A percentile compares a stretch with the other conserved stretches of the same genome.
Conservation (phyloP, 2,888 invertebrate species). For the Hipparchia sbordonii region DNA sequence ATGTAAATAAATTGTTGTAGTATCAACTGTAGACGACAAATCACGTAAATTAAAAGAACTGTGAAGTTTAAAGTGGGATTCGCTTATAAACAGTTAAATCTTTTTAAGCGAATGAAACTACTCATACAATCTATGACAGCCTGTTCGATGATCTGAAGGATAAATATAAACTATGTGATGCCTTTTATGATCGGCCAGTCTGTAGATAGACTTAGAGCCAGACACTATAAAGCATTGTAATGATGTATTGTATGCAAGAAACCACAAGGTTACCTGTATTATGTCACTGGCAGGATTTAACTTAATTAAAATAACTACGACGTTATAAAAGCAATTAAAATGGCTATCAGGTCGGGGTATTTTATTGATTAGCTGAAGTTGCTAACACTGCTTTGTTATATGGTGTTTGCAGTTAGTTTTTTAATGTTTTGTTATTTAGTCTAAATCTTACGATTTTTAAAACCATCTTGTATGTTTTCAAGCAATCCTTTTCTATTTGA, state of each 20-base stretch:
- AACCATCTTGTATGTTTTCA: not conserved
- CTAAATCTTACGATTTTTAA: not conserved
- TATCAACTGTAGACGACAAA: too few species aligned
- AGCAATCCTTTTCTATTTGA: not conserved
- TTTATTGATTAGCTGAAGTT: slow-evolving; percentile 12
- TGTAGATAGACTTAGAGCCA: slow-evolving; percentile 17
- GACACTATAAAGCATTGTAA: slow-evolving; percentile 44
- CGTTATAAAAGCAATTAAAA: slow-evolving; percentile 28
- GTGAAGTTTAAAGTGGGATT: not conserved
- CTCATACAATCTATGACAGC: not conserved
- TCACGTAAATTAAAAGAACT: too few species aligned
- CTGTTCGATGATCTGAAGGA: not conserved
- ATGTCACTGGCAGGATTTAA: slow-evolving; percentile 59
- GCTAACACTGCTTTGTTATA: not conserved
- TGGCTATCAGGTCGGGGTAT: slow-evolving; percentile 21
- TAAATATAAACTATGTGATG: slow-evolving; percentile 26
- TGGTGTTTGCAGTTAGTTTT: not conserved
- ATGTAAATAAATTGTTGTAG: too few species aligned
- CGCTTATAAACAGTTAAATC: not conserved
- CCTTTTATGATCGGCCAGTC: slow-evolving; percentile 27
- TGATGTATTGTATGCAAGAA: slow-evolving; percentile 55
- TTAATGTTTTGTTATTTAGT: not conserved
- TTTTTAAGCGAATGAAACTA: too few species aligned
- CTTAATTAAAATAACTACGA: slow-evolving; percentile 46
- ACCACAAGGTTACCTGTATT: slow-evolving; percentile 56